Conservation (phyloP, 2,888 invertebrate species). For the Creontiades dilutus region DNA sequence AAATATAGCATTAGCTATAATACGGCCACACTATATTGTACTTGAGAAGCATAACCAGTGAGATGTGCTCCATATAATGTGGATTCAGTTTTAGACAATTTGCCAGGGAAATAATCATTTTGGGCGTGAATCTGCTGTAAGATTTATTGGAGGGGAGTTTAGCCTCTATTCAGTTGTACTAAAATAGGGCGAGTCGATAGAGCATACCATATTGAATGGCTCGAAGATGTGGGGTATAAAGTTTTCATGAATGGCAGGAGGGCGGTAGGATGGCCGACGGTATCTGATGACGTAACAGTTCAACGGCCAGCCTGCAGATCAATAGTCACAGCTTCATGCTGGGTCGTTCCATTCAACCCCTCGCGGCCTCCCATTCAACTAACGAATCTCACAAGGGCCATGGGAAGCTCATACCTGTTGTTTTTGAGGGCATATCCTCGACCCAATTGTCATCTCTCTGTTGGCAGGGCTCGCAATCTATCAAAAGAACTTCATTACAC, state of each 20-base stretch:
- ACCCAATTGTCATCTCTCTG: too few species aligned
- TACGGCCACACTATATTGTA: too few species aligned
- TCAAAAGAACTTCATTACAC: too few species aligned
- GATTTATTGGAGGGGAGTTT: too few species aligned
- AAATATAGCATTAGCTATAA: too few species aligned
- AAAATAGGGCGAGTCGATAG: neutral
- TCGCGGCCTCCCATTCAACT: conserved; percentile 3
- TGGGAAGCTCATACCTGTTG: conserved; percentile 29
- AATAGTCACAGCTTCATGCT: conserved; percentile 52
- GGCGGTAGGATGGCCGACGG: neutral
- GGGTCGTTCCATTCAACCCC: conserved; percentile 2
- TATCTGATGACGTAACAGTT: conserved; percentile 64
- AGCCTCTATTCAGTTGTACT: neutral
- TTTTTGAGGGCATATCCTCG: neutral
- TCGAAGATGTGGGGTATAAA: conserved; percentile 40
- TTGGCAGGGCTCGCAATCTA: too few species aligned
- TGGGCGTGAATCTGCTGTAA: too few species aligned
- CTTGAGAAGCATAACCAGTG: too few species aligned
- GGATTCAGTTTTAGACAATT: too few species aligned
- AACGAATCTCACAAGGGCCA: neutral
- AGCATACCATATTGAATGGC: conserved; percentile 38
- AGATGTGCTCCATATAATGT: too few species aligned
- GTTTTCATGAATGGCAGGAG: conserved; percentile 62
- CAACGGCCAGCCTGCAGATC: conserved; percentile 61
- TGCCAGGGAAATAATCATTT: too few species aligned